Conservation (phyloP, 2,888 invertebrate species). For the Ophioninae sp. region DNA sequence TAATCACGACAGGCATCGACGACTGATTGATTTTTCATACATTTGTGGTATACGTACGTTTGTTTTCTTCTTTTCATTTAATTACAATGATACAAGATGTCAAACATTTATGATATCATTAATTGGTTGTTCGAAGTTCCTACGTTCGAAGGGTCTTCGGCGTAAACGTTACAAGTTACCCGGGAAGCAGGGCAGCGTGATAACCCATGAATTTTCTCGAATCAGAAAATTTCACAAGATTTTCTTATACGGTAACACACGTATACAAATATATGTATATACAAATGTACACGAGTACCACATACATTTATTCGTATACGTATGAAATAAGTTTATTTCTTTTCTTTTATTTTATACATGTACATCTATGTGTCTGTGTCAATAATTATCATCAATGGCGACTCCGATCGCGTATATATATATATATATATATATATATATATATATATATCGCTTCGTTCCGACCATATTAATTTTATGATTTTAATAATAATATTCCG, state of each 20-base stretch:
- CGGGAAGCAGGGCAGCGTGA: conserved; percentile 66
- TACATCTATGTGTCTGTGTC: conserved; percentile 67
- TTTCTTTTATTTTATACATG: conserved; percentile 66
- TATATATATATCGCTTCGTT: conserved; percentile 1
- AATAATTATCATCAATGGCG: conserved; percentile 72
- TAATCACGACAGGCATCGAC: not conserved
- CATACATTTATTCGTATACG: conserved; percentile 52
- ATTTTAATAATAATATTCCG: conserved; percentile 42
- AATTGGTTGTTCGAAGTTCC: conserved; percentile 74
- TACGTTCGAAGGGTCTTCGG: conserved; percentile 69
- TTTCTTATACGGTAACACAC: conserved; percentile 41
- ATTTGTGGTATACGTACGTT: conserved; percentile 74
- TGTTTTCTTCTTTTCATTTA: conserved; percentile 67
- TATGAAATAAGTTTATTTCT: conserved; percentile 56
- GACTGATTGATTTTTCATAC: conserved; percentile 76
- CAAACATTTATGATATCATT: conserved; percentile 79
- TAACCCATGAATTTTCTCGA: conserved; percentile 53
- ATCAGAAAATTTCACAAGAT: conserved; percentile 53
- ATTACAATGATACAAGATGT: conserved; percentile 79
- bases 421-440: not conserved
- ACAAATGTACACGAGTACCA: conserved; percentile 52
- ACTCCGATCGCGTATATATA: conserved; percentile 64
- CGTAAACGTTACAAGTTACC: conserved; percentile 70
- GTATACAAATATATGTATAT: conserved; percentile 48
- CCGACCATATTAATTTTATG: conserved; percentile 43